phyloP scores from a whole-genome alignment of 2,888 invertebrate species.

The Harpagoxenus sublaevis region DNA sequence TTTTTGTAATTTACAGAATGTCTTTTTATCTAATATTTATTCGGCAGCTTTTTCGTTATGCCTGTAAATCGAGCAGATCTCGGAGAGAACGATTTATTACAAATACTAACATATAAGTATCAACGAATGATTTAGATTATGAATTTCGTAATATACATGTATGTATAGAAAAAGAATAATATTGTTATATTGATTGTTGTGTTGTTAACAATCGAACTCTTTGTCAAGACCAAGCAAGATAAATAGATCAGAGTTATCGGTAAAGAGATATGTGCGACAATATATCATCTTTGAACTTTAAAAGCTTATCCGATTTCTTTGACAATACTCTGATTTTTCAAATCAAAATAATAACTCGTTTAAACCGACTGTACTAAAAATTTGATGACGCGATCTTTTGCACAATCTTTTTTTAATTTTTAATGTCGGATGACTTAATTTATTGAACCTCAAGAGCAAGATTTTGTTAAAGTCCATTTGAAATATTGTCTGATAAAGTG shows the following conservation, averaged over 20 bases:
- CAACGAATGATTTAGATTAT: neutral
- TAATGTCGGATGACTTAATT: neutral
- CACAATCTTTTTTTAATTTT: neutral
- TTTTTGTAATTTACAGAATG: neutral
- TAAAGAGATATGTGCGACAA: neutral
- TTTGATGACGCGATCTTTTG: neutral
- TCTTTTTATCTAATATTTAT: neutral
- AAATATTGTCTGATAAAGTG: neutral
- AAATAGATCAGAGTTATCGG: neutral
- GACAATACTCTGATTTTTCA: neutral
- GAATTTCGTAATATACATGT: neutral
- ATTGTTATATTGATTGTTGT: neutral
- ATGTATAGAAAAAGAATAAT: neutral
- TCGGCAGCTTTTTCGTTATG: neutral
- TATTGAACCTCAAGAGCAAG: neutral
- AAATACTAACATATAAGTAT: neutral
- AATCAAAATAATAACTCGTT: neutral
- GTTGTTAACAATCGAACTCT: neutral
- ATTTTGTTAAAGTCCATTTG: neutral
- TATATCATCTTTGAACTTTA: neutral
- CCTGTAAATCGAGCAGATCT: neutral
- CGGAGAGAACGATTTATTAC: neutral
- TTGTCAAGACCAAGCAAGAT: neutral
- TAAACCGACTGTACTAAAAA: neutral
- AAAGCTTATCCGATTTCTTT: neutral